A percentile compares a stretch with the other conserved stretches of the same genome.
These are phyloP conservation scores for Channa striata DNA, from an alignment of 2,797 vertebrate species.

Conservation along the genomic window DNA sequence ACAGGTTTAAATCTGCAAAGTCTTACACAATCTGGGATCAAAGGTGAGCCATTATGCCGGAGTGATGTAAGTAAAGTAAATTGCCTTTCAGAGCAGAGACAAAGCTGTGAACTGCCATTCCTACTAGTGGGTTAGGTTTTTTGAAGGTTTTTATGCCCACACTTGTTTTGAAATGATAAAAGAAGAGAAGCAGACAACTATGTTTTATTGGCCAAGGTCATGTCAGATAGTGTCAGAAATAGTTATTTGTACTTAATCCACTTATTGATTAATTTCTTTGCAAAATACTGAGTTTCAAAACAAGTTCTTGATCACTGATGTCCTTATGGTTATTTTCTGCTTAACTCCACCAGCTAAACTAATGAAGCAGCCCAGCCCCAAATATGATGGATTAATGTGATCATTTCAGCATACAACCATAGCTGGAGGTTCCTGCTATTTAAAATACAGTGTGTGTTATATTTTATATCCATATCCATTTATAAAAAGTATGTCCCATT, in stretches of 20 bases:
- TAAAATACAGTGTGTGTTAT: neutral
- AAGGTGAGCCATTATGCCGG: constrained; percentile 24
- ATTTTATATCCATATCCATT: neutral
- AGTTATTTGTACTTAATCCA: neutral
- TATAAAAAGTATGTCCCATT: constrained; percentile 1
- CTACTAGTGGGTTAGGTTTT: neutral
- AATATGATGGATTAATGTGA: neutral
- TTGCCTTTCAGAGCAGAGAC: constrained; percentile 20
- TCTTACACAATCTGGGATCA: constrained; percentile 19
- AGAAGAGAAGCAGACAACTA: too few relatives aligned
- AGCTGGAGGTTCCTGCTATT: too few relatives aligned
- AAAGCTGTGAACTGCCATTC: neutral
- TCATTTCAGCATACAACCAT: too few relatives aligned
- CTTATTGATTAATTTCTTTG: neutral
- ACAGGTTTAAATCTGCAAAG: constrained; percentile 37
- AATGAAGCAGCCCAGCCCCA: neutral
- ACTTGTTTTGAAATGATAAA: too few relatives aligned
- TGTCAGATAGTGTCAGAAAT: neutral
- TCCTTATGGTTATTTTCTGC: neutral
- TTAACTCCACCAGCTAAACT: neutral
- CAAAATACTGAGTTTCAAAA: neutral
- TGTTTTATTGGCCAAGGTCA: too few relatives aligned
- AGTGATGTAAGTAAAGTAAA: constrained; percentile 33
- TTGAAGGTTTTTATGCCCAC: neutral
- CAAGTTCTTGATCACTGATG: neutral